Evolutionary conservation across 2,113 vertebrate species (phyloP).

Genomic region (Rhinopithecus roxellana): DNA sequence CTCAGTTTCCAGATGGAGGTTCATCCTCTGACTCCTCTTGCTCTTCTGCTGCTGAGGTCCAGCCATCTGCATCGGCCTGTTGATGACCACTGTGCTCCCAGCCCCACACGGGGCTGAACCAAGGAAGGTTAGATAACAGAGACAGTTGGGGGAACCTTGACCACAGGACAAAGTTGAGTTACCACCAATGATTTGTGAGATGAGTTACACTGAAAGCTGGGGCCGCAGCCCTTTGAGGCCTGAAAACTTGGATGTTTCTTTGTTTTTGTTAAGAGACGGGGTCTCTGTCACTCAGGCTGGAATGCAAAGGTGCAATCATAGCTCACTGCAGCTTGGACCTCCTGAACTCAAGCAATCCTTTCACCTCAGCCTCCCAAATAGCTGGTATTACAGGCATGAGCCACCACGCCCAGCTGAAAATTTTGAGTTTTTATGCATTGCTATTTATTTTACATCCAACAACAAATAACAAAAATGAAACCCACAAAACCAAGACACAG

Average conservation of each 20-base stretch:
- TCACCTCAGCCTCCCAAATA: too few species aligned
- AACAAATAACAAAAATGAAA: neutral
- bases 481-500: neutral
- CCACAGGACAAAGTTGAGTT: neutral
- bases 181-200: neutral
- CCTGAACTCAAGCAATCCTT: too few species aligned
- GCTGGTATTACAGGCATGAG: too few species aligned
- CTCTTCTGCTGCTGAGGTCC: neutral
- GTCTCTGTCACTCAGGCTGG: too few species aligned
- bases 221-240: neutral
- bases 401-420: too few species aligned
- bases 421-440: neutral
- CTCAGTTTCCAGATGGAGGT: neutral
- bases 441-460: neutral
- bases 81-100: neutral
- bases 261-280: too few species aligned
- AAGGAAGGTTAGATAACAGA: neutral
- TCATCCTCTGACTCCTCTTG: neutral
- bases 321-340: too few species aligned
- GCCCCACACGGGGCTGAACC: neutral
- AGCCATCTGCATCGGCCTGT: neutral
- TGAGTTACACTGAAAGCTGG: neutral
- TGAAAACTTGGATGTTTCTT: neutral
- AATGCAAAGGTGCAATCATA: too few species aligned
- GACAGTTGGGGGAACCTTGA: neutral